Base-by-base conservation (phyloP, 2,797 vertebrate genomes). In the Poeciliopsis gracilis region DNA sequence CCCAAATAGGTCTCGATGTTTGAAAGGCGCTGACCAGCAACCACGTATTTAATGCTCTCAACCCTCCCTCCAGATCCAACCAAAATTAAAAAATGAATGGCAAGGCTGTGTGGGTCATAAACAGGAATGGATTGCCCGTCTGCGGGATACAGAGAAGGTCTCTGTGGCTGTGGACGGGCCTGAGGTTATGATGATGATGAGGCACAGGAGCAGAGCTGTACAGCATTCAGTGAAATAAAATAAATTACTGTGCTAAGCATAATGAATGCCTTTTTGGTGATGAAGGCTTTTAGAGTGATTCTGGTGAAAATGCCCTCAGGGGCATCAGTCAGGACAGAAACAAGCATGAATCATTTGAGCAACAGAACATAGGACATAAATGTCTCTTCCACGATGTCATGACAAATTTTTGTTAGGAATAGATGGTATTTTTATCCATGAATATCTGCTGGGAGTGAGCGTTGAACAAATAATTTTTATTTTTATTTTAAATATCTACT, bases 71-170 rank as follows among this genome's bases (percentile, higher is more conserved):
- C 77, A 79, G 78, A 79, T 84, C 78, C 82, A 84, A 69, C 84
- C 76, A 87, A 90, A 87, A 94, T 95, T 91, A 92, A 93, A 93
- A 63, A 89, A 90, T 95, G 88, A 95, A 95, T 95, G 87, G 85
- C 84, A 87, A 47, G 82, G 79, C 87, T 91, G 90, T 94, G 91
- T 87, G 84, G 89, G 90, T 95, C 92, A 93, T 86, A 89, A 89
- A 79, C 85, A 87, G 88, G 78, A 91, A 91, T 85, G 81, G 84
- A 80, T 80, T 90, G 89, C 94, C 84, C 92, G 90, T 91, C 83
- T 72, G 1, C 71, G 78, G 84, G 82, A 87, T 72, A 94, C 87
- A 93, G 86, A 90, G 87, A 45, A 69, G 86, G 77, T 89, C 88
- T 93, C 81, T 92, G 88, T 91, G 84, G 72, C 83, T 49, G 76